A percentile compares a stretch with the other conserved stretches of the same genome.
These are phyloP conservation scores for Danaus chrysippus DNA, from an alignment of 2,888 invertebrate species.

Conservation along the genomic window DNA sequence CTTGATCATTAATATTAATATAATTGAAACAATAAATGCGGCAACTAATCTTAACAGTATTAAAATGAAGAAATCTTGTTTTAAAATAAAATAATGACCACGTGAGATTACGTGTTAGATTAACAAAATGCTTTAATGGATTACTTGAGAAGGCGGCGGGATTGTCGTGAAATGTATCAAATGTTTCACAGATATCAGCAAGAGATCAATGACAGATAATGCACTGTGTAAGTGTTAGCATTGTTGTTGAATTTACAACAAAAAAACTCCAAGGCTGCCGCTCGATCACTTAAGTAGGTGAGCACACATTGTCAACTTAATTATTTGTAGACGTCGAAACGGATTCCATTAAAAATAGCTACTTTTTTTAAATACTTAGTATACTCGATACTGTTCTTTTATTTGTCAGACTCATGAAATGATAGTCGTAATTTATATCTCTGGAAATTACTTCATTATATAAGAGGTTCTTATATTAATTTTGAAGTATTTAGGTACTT, in stretches of 20 bases:
- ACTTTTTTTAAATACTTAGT: background rate
- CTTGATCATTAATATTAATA: too few relatives aligned
- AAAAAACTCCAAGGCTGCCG: conserved; percentile 37
- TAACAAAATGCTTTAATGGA: background rate
- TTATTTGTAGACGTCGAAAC: background rate
- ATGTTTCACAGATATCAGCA: conserved; percentile 53
- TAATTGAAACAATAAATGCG: too few relatives aligned
- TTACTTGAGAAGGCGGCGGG: conserved; percentile 37
- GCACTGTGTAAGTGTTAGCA: conserved; percentile 47
- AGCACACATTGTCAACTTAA: background rate
- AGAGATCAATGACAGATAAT: conserved; percentile 48
- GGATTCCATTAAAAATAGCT: background rate
- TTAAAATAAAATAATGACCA: too few relatives aligned
- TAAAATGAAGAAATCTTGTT: too few relatives aligned
- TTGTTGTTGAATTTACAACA: conserved; percentile 44
- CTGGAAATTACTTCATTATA: too few relatives aligned
- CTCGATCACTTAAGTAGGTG: background rate
- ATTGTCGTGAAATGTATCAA: conserved; percentile 57
- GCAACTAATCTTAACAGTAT: too few relatives aligned
- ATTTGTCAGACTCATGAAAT: too few relatives aligned
- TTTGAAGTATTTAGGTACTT: too few relatives aligned
- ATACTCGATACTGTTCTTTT: background rate
- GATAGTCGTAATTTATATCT: too few relatives aligned
- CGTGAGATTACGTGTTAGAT: too few relatives aligned
- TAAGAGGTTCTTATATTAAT: too few relatives aligned